Evolutionary conservation across 2,888 invertebrate genomes (phyloP), one percentile per base, ranked within the genome.

Genomic region (Drosophila borealis): DNA sequence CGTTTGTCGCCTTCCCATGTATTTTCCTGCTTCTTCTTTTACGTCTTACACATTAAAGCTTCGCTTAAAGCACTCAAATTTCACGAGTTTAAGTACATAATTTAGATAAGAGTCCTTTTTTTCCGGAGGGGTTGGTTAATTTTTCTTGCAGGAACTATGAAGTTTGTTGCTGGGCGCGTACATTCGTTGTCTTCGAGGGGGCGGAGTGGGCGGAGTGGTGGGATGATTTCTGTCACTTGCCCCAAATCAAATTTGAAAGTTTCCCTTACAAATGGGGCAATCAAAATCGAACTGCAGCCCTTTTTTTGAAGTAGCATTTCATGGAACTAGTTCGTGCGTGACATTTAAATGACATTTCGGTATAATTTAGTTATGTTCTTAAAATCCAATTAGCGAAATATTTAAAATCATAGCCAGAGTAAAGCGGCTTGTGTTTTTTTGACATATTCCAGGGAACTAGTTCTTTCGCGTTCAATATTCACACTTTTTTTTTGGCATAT

Each of bases 1-100:
- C 46, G 42, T 46, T 17, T 34, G 11, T 13, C 45, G 41, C 25
- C 39, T 51, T 8, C 41, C 37, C 17, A 29, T 36, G 34, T 36
- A 49, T 64, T 46, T 48, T 41, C 25, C 8, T 33, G 6, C n/a
- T 17, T 42, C 39, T 13, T 10, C 33, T 54, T 50, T 46, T 19
- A 29, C 8, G 8, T 55, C 29, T 29, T 34, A 44, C 74, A 54
- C 69, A 72, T 80, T 80, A 80, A 80, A 80, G 80, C 61, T 49
- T 46, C 62, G 64, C 81, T 80, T 80, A 66, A 80, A 80, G 82
- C 65, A 33, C 60, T 29, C 42, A 41, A 66, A 55, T 59, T 70
- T 61, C 60, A 59, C 37, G 65, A 68, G 37, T 78, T 70, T 69
- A 55, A 64, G 57, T 65, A 59, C 67, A 81, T 82, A 62, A 74